Conservation (phyloP, 2,113 vertebrate genomes). For the Ploceus nigricollis region DNA sequence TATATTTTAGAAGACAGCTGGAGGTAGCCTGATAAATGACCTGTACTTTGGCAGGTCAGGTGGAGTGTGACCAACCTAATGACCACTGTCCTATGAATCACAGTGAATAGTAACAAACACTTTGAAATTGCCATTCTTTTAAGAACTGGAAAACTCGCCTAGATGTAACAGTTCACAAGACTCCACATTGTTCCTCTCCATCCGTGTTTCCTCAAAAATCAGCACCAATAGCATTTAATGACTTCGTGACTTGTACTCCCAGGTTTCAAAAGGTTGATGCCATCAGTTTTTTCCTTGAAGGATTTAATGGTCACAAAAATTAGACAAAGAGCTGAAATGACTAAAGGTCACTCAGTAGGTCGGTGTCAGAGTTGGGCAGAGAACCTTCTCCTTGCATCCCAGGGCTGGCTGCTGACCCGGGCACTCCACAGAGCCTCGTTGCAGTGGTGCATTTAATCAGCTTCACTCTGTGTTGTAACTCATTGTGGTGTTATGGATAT, state of each 20-base stretch:
- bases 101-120: neutral
- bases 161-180: neutral
- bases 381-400: neutral
- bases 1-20: neutral
- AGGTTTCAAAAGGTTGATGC: neutral
- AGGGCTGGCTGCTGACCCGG: neutral
- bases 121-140: neutral
- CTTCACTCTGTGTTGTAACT: neutral
- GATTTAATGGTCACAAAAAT: neutral
- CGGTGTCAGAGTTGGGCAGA: neutral
- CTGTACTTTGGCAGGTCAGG: neutral
- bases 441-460: neutral
- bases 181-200: neutral
- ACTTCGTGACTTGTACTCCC: neutral
- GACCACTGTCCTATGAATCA: neutral
- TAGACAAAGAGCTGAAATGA: neutral
- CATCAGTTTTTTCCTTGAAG: neutral
- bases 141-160: neutral
- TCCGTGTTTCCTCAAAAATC: neutral
- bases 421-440: neutral
- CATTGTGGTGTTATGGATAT: neutral
- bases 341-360: neutral
- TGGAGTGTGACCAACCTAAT: neutral
- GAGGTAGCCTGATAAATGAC: neutral
- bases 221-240: neutral